Evolutionary conservation across 1,140 invertebrate genomes (phyloP).

Genomic region (Acromyrmex charruanus): DNA sequence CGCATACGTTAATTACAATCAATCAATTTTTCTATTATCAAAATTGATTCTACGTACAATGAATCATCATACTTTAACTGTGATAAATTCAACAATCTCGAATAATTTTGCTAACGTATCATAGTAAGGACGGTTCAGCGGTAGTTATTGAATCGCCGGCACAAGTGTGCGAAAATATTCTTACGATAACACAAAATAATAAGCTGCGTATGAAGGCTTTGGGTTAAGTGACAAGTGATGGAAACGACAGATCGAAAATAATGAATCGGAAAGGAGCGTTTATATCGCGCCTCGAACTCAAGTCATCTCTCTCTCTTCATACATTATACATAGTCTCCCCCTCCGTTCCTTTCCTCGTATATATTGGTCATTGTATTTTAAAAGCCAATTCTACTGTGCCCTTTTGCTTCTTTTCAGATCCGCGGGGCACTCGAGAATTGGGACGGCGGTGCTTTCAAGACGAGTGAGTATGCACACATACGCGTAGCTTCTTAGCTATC

Average conservation of each 20-base stretch:
- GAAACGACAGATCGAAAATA: conserved; percentile 44
- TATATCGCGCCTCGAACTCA: conserved; percentile 27
- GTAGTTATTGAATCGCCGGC: not conserved
- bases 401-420: conserved; percentile 80
- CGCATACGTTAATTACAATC: not conserved
- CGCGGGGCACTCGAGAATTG: conserved; percentile 81
- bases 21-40: too few relatives aligned
- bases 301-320: conserved; percentile 52
- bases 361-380: conserved; percentile 75
- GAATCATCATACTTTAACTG: not conserved
- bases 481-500: conserved; percentile 16
- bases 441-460: conserved; percentile 80
- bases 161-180: not conserved
- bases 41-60: not conserved
- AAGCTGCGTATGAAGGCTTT: conserved; percentile 3
- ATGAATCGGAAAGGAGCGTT: conserved; percentile 29
- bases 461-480: conserved; percentile 77
- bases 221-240: conserved; percentile 29
- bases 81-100: not conserved
- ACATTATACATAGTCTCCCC: conserved; percentile 65
- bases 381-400: conserved; percentile 68
- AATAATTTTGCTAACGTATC: conserved; percentile 8
- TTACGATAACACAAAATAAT: conserved; percentile 14
- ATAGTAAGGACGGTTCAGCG: not conserved
- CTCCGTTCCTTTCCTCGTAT: not conserved